Percentiles rank a stretch among this genome's conserved stretches.
Evolutionary conservation across 2,888 invertebrate species (phyloP).

Genomic region (Psococerastis gibbosa): DNA sequence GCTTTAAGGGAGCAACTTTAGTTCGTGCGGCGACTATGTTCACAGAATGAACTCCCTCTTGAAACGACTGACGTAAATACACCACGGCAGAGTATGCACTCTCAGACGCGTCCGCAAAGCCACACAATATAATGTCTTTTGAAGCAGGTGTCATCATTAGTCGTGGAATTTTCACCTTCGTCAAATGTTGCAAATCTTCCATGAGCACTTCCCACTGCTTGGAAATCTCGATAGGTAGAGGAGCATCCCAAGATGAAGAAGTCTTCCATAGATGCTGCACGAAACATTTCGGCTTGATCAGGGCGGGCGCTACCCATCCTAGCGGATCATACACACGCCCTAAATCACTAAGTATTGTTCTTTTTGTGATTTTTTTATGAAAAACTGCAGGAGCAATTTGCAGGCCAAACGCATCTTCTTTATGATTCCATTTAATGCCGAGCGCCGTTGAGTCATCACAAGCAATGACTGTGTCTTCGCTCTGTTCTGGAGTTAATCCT

Average conservation of each 20-base stretch:
- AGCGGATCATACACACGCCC: conserved; percentile 18
- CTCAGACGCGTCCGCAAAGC: conserved; percentile 18
- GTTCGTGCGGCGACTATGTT: conserved; percentile 11
- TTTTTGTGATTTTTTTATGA: too few species aligned
- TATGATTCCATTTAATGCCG: neutral
- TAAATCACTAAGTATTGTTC: too few species aligned
- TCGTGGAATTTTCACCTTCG: conserved; percentile 12
- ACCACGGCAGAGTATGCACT: conserved; percentile 12
- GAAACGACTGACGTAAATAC: conserved; percentile 16
- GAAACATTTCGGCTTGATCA: conserved; percentile 16
- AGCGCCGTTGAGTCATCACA: neutral
- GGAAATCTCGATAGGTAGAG: conserved; percentile 11
- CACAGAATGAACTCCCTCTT: conserved; percentile 3
- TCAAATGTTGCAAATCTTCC: conserved; percentile 8
- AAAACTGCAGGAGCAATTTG: neutral
- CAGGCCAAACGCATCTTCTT: neutral
- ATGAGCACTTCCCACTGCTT: conserved; percentile 12
- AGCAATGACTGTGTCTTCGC: neutral
- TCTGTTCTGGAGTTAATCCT: neutral
- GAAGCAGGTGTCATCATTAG: neutral
- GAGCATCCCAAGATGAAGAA: conserved; percentile 18
- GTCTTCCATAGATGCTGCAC: conserved; percentile 17
- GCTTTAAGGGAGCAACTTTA: conserved; percentile 16
- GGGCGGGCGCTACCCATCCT: conserved; percentile 16
- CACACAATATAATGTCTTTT: conserved; percentile 14